Conservation (phyloP, 2,797 vertebrate genomes). For the Coreius guichenoti region DNA sequence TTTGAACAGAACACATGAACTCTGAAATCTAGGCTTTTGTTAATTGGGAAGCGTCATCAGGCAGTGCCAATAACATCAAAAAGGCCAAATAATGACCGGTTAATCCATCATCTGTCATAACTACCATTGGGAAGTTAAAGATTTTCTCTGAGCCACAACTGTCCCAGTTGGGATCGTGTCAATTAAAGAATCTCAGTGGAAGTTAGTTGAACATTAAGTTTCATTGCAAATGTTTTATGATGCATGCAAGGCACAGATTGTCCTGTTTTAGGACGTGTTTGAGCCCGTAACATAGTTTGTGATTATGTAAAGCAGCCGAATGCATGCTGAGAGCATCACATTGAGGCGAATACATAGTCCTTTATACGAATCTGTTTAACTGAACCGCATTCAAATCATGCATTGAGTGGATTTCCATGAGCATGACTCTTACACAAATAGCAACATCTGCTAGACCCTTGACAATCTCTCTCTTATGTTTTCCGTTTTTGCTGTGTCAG, state of each 20-base stretch:
- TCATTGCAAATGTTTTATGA: background rate
- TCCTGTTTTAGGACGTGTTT: background rate
- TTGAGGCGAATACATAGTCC: too few relatives aligned
- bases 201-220: too few relatives aligned
- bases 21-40: background rate
- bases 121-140: background rate
- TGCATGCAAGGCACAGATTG: background rate
- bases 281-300: background rate
- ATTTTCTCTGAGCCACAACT: background rate
- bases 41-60: background rate
- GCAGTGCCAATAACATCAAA: background rate
- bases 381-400: background rate
- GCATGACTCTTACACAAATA: background rate
- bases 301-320: background rate
- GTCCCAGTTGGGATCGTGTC: background rate
- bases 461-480: background rate
- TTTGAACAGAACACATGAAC: background rate
- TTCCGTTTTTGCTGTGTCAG: background rate
- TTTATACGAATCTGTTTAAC: background rate
- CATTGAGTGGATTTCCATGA: background rate
- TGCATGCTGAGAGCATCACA: background rate
- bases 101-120: background rate
- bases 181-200: background rate
- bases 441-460: background rate
- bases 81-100: background rate